Evolutionary conservation across 2,797 vertebrate genomes (phyloP).

Genomic region (Caiman crocodilus): DNA sequence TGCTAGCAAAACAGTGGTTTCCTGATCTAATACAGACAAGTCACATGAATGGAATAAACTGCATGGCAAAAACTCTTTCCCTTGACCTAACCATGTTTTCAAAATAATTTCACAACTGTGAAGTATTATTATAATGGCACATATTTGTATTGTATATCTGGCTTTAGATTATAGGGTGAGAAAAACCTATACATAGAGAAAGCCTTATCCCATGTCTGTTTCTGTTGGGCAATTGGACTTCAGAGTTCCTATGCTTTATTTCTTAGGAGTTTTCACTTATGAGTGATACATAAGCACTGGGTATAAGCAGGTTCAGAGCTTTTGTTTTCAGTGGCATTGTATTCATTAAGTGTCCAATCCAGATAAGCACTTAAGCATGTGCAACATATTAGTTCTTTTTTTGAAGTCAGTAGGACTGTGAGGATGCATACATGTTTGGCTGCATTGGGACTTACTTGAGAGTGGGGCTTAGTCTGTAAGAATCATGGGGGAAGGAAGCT

Average conservation of each 20-base stretch:
- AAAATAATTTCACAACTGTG: no score
- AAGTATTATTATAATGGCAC: neutral
- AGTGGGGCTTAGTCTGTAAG: neutral
- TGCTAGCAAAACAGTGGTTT: neutral
- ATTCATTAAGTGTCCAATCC: neutral
- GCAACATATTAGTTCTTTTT: no score
- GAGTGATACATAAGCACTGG: neutral
- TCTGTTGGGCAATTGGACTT: neutral
- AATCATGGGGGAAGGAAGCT: neutral
- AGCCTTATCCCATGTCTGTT: neutral
- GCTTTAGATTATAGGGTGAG: neutral
- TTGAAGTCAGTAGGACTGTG: no score
- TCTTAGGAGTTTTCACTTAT: no score
- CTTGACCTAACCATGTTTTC: neutral
- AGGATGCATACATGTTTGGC: neutral
- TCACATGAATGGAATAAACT: slow-evolving; percentile 6
- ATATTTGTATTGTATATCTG: neutral
- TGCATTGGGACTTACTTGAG: neutral
- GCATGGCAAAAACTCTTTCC: neutral
- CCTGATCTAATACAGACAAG: slow-evolving; percentile 11
- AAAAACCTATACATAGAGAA: neutral
- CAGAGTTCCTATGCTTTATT: neutral
- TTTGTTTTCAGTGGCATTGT: neutral
- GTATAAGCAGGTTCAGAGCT: neutral
- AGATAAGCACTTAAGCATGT: accelerated